These are phyloP conservation scores for Yponomeuta malinellus DNA, from an alignment of 2,888 invertebrate genomes.

Conservation along the genomic window DNA sequence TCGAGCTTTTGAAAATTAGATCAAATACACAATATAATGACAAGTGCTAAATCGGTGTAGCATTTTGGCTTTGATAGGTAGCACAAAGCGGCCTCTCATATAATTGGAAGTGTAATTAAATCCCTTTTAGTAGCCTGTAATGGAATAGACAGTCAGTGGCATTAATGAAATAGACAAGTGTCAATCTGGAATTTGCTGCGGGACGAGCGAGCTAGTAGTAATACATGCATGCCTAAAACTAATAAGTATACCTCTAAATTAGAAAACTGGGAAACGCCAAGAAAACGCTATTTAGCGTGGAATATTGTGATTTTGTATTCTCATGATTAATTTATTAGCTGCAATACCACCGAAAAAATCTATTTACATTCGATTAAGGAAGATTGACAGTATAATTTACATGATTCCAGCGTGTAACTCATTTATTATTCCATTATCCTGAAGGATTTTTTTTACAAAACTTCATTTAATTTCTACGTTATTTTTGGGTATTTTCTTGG, in stretches of 20 bases:
- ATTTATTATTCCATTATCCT: conserved; percentile 31
- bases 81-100: neutral
- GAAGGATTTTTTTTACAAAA: conserved; percentile 13
- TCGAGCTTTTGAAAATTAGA: neutral
- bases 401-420: conserved; percentile 25
- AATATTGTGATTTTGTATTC: conserved; percentile 18
- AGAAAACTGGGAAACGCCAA: neutral
- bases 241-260: neutral
- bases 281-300: neutral
- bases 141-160: neutral
- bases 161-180: neutral
- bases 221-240: too few species aligned
- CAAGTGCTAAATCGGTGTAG: neutral
- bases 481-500: neutral
- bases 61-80: neutral
- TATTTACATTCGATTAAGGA: conserved; percentile 37
- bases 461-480: neutral
- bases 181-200: neutral
- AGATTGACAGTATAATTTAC: conserved; percentile 39
- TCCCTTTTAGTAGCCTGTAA: neutral
- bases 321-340: conserved; percentile 30
- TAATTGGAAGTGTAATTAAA: neutral
- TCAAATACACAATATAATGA: neutral
- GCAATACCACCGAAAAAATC: conserved; percentile 27
- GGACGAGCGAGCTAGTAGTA: neutral